These are phyloP conservation scores for Blastobasis adustella DNA, from an alignment of 2,888 invertebrate genomes.

Conservation along the genomic window DNA sequence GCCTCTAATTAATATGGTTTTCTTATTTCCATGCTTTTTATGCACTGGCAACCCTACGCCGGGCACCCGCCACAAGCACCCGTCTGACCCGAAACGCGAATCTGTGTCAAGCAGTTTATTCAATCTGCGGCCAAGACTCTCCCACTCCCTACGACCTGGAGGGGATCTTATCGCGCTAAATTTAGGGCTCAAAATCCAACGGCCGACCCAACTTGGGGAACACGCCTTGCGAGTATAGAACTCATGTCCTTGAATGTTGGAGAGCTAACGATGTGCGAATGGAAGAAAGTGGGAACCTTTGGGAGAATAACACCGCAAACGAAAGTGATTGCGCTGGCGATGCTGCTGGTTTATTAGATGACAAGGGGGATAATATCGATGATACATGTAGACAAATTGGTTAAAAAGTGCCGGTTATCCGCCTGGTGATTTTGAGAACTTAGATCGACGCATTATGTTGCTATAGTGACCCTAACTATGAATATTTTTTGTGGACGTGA, in stretches of 20 bases:
- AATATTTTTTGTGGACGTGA: no score
- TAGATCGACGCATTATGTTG: no score
- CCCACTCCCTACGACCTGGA: slow-evolving; percentile 5
- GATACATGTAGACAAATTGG: no score
- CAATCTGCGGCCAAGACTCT: slow-evolving; percentile 62
- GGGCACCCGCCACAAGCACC: slow-evolving; percentile 40
- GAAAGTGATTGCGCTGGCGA: no score
- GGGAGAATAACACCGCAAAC: background rate
- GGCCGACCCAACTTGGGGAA: slow-evolving; percentile 27
- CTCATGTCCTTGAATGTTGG: slow-evolving; percentile 56
- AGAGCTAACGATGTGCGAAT: slow-evolving; percentile 11
- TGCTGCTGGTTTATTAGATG: no score
- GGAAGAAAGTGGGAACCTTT: slow-evolving; percentile 30
- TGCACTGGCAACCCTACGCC: no score
- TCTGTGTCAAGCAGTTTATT: slow-evolving; percentile 76
- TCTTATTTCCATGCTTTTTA: no score
- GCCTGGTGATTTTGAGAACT: no score
- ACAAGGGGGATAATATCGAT: no score
- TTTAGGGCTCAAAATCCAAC: slow-evolving; percentile 33
- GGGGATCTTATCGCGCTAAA: slow-evolving; percentile 15
- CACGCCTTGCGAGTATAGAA: slow-evolving; percentile 43
- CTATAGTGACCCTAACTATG: no score
- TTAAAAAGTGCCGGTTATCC: no score
- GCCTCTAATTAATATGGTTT: no score
- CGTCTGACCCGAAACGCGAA: slow-evolving; percentile 71